Percentiles rank a stretch among this genome's conserved stretches.
These are phyloP conservation scores for Anthrax anthrax DNA, from an alignment of 2,888 invertebrate species.

Conservation along the genomic window DNA sequence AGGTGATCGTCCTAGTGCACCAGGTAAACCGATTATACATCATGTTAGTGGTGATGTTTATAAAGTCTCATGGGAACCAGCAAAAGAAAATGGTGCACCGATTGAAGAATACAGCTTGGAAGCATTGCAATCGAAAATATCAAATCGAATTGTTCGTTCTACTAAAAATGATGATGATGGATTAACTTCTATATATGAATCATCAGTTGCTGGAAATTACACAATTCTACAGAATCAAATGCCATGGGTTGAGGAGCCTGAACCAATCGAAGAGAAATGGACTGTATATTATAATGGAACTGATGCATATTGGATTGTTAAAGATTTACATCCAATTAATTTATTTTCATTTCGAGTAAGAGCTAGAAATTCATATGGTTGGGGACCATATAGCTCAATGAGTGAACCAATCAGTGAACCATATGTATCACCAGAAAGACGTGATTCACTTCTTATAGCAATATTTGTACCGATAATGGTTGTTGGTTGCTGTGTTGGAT, in stretches of 20 bases:
- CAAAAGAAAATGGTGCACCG: constrained; percentile 62
- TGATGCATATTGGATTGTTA: constrained; percentile 69
- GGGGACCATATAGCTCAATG: constrained; percentile 59
- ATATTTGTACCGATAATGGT: constrained; percentile 44
- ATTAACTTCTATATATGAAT: neutral
- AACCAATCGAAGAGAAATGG: constrained; percentile 42
- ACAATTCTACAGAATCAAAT: constrained; percentile 23
- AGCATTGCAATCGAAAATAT: constrained; percentile 37
- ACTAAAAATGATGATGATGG: constrained; percentile 4
- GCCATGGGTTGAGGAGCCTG: constrained; percentile 43
- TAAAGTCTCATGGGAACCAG: constrained; percentile 68
- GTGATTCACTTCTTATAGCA: constrained; percentile 42
- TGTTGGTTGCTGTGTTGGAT: constrained; percentile 26
- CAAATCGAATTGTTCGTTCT: constrained; percentile 17
- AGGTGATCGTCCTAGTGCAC: constrained; percentile 65
- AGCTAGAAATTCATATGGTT: constrained; percentile 67
- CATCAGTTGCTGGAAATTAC: constrained; percentile 29
- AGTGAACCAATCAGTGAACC: constrained; percentile 40
- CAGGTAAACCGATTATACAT: constrained; percentile 60
- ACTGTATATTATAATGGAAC: constrained; percentile 59
- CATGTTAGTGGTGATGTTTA: constrained; percentile 57
- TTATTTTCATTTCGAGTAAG: constrained; percentile 60
- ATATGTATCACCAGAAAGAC: constrained; percentile 27
- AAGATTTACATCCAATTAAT: constrained; percentile 42
- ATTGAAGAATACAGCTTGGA: constrained; percentile 62